Conservation (phyloP, 2,113 vertebrate species). For the Eretmochelys imbricata region DNA sequence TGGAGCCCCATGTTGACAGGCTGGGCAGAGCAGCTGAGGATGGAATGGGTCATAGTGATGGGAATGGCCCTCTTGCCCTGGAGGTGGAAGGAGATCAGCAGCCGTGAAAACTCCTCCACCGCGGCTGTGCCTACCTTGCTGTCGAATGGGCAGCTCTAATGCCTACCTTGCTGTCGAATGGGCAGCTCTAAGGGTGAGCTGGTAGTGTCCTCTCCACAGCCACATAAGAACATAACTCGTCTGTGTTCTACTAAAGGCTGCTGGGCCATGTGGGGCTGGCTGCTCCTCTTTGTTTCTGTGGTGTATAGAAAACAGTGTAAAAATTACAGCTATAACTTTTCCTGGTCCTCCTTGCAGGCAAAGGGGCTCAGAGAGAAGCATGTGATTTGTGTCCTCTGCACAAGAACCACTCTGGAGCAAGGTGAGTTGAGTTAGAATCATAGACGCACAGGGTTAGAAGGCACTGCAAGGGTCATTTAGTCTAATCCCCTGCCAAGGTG, state of each 20-base stretch:
- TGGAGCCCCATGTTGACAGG: background rate
- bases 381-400: background rate
- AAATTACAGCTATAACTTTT: background rate
- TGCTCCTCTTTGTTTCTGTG: too few species aligned
- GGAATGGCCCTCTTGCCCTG: background rate
- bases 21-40: too few species aligned
- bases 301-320: too few species aligned
- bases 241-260: too few species aligned
- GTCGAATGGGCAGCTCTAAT: background rate
- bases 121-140: background rate
- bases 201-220: background rate
- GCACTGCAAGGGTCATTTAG: too few species aligned
- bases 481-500: too few species aligned
- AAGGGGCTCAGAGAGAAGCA: background rate
- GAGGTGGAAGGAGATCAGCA: background rate
- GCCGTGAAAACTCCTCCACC: background rate
- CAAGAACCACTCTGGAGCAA: background rate
- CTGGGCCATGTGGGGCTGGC: too few species aligned
- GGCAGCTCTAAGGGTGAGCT: background rate
- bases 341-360: background rate
- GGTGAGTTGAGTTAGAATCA: background rate
- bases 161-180: background rate
- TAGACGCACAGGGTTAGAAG: background rate
- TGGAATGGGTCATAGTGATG: background rate
- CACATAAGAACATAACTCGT: background rate